Base-by-base conservation (phyloP, 2,888 invertebrate genomes). In the Amblyjoppa fuscipennis region DNA sequence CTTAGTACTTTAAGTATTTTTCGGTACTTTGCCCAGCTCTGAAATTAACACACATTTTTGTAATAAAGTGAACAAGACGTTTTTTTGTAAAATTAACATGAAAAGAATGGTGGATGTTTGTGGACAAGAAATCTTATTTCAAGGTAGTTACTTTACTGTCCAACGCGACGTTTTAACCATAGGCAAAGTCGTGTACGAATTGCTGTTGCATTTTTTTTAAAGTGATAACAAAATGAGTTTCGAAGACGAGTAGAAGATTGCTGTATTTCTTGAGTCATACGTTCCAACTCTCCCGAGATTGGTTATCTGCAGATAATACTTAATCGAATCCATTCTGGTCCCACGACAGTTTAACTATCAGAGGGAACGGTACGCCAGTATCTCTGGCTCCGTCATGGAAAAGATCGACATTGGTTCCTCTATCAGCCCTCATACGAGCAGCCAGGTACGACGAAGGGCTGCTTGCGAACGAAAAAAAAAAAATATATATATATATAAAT, bases 301-400 rank as follows among this genome's bases (percentile, higher is more conserved):
- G 41, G 49, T 74, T 78, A 81, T 78, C 77, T 31, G 20, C 13
- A n/a, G 69, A 81, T 80, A 70, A 81, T 56, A n/a, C 51, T 74
- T 81, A 80, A 74, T 81, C 77, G 77, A 83, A 80, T 70, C 59
- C 68, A 85, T 85, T 85, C 80, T 85, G 68, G 64, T 82, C 76
- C 70, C 69, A 66, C 95, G 95, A 93, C 96, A 97, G 97, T 96
- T 95, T 94, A 96, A 97, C 94, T 96, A 96, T 91, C 96, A 96
- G 92, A 97, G 97, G 92, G 97, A 97, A 95, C 97, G 97, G 95
- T 97, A 96, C 94, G 97, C 97, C 91, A 97, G 97, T 95, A 96
- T 97, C 91, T 96, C 97, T 90, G 97, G 97, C 90, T 97, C 97
- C 87, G 95, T 97, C 94, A 96, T 97, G 96, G 97, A 96, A 94